Evolutionary conservation across 2,797 vertebrate species (phyloP), one percentile per base, ranked within the genome.

Genomic region (Anabacerthia variegaticeps): DNA sequence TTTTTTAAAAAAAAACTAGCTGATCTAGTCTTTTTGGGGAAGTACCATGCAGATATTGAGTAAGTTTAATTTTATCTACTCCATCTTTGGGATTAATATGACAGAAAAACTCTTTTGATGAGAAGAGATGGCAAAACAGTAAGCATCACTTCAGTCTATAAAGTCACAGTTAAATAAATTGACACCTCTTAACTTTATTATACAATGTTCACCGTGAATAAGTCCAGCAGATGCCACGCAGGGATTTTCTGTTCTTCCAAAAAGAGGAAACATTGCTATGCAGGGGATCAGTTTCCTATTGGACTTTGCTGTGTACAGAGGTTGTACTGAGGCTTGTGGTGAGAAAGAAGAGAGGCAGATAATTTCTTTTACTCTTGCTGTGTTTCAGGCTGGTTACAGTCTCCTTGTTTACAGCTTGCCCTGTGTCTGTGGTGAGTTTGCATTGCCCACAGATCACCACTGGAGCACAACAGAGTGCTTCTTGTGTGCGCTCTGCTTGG

Each of bases 381-480:
- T 67, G 48, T 78, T 82, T 67, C 43, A 81, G 79, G 23, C 63
- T 81, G 62, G 73, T 78, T 85, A n/a, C 52, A n/a, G 32, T 75
- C 71, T 36, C 65, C 26, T 52, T 79, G 55, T 85, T 95, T 81
- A 92, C 71, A 54, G 55, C 62, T 81, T 56, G 37, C 55, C 71
- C 36, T 78, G 72, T 66, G 55, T 36, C 86, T 20, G 36, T 73
- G 55, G 67, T 84, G 73, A 76, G 72, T 88, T 89, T 95, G 91
- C 94, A 89, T 48, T 93, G 92, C 88, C 78, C 85, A 44, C 81
- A 58, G 85, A 92, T 93, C 36, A 2, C 92, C 84, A 78, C 96
- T 95, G 91, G 94, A 96, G 94, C 89, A 95, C 76, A 95, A 95
- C 79, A 75, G 82, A 85, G 88, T 14, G 69, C 82, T 94, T 88